A percentile compares a stretch with the other conserved stretches of the same genome.
phyloP scores from a whole-genome alignment of 2,113 vertebrate genomes.

The Nerophis ophidion region DNA sequence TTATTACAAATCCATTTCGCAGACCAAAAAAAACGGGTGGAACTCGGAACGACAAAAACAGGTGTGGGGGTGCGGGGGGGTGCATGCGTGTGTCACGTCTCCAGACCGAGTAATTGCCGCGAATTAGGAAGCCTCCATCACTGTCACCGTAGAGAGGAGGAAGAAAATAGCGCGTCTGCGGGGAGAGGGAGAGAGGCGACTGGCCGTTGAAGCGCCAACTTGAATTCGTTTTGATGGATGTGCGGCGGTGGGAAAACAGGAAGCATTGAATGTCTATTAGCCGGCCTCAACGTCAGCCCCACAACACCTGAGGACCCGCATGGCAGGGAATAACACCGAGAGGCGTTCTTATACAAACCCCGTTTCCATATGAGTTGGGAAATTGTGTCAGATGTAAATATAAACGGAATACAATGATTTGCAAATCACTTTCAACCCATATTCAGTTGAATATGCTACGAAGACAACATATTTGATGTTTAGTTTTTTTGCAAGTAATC shows the following conservation, averaged over 20 bases:
- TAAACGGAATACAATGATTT: no score
- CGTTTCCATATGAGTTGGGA: no score
- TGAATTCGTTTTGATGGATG: conserved; percentile 73
- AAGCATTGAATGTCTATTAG: conserved; percentile 63
- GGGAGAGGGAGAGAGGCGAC: conserved; percentile 39
- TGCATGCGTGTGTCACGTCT: conserved; percentile 51
- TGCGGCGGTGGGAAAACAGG: conserved; percentile 46
- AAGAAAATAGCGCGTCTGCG: conserved; percentile 37
- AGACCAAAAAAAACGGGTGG: conserved; percentile 37
- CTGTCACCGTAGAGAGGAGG: conserved; percentile 50
- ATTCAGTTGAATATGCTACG: no score
- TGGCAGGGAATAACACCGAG: conserved; percentile 21
- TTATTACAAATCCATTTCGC: conserved; percentile 41
- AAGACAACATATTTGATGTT: no score
- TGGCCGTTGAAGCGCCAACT: conserved; percentile 59
- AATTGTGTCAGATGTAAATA: no score
- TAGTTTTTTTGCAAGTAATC: no score
- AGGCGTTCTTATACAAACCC: background rate
- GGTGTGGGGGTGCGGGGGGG: conserved; percentile 40
- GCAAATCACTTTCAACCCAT: no score
- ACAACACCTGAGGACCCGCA: conserved; percentile 44
- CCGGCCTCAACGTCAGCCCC: conserved; percentile 58
- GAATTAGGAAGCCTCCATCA: conserved; percentile 65
- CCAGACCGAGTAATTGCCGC: conserved; percentile 64
- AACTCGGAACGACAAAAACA: conserved; percentile 65